A percentile compares a stretch with the other conserved stretches of the same genome.
Evolutionary conservation across 2,888 invertebrate genomes (phyloP).

Genomic region (Caenorhabditis plicata): DNA sequence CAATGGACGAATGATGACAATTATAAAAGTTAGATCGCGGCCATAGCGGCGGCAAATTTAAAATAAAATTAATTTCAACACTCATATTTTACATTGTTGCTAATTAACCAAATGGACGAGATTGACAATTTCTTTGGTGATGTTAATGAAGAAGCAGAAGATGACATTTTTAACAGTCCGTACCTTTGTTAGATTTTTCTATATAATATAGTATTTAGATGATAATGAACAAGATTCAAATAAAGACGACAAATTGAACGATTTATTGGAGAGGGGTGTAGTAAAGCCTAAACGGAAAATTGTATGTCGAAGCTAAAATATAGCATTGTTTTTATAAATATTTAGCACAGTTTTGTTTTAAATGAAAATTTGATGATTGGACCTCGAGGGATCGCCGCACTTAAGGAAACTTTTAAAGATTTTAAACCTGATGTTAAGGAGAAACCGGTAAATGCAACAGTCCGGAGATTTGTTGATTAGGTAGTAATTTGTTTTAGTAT

Average conservation of each 20-base stretch:
- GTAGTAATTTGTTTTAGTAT: constrained; percentile 29
- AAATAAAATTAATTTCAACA: no score
- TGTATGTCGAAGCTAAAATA: not conserved
- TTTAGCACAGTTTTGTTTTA: constrained; percentile 29
- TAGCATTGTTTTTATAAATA: not conserved
- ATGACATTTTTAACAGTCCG: constrained; percentile 7
- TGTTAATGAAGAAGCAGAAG: constrained; percentile 33
- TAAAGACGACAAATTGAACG: constrained; percentile 6
- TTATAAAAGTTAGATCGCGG: no score
- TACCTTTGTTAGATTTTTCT: not conserved
- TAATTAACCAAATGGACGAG: no score
- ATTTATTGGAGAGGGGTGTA: constrained; percentile 1
- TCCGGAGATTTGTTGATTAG: no score
- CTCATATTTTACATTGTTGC: no score
- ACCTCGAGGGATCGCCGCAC: constrained; percentile 30
- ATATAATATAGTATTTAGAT: constrained; percentile 6
- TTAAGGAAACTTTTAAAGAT: constrained; percentile 24
- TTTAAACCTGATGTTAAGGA: constrained; percentile 35
- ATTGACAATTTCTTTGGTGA: constrained; percentile 41
- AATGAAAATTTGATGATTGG: constrained; percentile 36
- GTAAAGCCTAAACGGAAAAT: constrained; percentile 3
- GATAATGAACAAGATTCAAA: constrained; percentile 9
- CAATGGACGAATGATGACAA: no score
- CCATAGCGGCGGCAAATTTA: no score
- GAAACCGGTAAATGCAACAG: constrained; percentile 40